Base-by-base conservation (phyloP, 2,113 vertebrate species). In the Jacana jacana region DNA sequence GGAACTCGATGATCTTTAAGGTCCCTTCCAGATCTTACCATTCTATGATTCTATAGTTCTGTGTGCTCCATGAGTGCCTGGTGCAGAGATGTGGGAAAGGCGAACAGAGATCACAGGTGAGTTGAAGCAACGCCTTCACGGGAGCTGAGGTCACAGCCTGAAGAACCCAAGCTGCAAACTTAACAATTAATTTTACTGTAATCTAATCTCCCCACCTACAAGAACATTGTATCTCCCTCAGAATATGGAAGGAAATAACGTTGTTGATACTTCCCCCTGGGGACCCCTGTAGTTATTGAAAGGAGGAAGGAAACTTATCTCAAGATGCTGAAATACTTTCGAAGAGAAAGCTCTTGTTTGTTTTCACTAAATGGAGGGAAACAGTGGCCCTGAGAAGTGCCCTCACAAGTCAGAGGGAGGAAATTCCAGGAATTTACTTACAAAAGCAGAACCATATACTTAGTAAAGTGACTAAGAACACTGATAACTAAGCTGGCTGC, bases 271-370 rank as follows among this genome's bases (percentile, higher is more conserved):
- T 96, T 90, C 37, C 54, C 80, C 61, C 86, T 81, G 37, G 72
- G 83, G 83, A 94, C 19, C 40, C 14, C 61, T 86, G 83, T n/a
- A 87, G 11, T 95, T 93, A 94, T 95, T 95, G 91, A 93, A 93
- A 91, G 77, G 31, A 93, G 93, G 95, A 96, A 97, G 95, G 93
- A 96, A 97, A 84, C 54, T 94, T 92, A 93, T 81, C 93, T 94
- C 72, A 60, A 48, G 70, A 78, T 76, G 86, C 49, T 91, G 80
- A 96, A 93, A 92, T 81, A 93, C 25, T 88, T 95, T 86, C 52
- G 93, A 25, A 95, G 85, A 79, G 88, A 93, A 96, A 92, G 57
- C 27, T 86, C 64, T 78, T 90, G 48, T 96, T 96, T 97, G 92
- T 86, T 93, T 96, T 91, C 81, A 52, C 61, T 92, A 96, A 97